A percentile compares a stretch with the other conserved stretches of the same genome.
These are phyloP conservation scores for Hirtodrosophila confusa DNA, from an alignment of 2,888 invertebrate species.

Conservation along the genomic window DNA sequence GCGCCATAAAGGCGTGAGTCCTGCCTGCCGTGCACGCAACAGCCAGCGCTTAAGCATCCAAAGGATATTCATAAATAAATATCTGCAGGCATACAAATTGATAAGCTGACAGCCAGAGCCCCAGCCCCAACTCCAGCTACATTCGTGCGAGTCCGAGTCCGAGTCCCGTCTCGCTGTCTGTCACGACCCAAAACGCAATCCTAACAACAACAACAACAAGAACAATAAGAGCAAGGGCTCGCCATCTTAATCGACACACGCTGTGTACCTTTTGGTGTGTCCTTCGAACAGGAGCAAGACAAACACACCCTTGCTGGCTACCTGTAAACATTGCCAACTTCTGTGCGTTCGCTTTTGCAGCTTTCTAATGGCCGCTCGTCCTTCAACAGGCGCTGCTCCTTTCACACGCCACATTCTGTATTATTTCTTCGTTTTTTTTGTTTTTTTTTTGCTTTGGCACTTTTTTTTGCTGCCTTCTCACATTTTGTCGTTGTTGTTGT, in stretches of 20 bases:
- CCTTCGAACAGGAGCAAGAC: constrained; percentile 51
- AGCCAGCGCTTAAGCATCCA: constrained; percentile 46
- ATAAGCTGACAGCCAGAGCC: constrained; percentile 65
- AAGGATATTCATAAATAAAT: constrained; percentile 78
- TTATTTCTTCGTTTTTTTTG: constrained; percentile 9
- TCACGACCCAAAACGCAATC: constrained; percentile 51
- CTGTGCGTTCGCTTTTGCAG: constrained; percentile 58
- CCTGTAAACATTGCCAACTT: constrained; percentile 70
- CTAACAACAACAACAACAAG: constrained; percentile 33
- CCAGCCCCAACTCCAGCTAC: constrained; percentile 17
- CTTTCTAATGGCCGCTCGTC: constrained; percentile 71
- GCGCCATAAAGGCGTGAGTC: constrained; percentile 53
- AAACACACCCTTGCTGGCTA: constrained; percentile 49
- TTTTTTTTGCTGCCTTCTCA: constrained; percentile 61
- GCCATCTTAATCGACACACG: constrained; percentile 76
- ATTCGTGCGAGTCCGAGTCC: constrained; percentile 3
- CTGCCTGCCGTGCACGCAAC: constrained; percentile 17
- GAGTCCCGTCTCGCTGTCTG: constrained; percentile 48
- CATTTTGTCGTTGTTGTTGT: constrained; percentile 30
- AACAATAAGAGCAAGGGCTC: constrained; percentile 34
- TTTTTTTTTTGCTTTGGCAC: constrained; percentile 39
- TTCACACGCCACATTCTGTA: constrained; percentile 69
- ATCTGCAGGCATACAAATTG: constrained; percentile 78
- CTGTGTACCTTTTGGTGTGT: constrained; percentile 66
- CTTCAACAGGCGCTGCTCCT: constrained; percentile 76